phyloP scores from a whole-genome alignment of 1,140 invertebrate species.

The Cecropterus lyciades region DNA sequence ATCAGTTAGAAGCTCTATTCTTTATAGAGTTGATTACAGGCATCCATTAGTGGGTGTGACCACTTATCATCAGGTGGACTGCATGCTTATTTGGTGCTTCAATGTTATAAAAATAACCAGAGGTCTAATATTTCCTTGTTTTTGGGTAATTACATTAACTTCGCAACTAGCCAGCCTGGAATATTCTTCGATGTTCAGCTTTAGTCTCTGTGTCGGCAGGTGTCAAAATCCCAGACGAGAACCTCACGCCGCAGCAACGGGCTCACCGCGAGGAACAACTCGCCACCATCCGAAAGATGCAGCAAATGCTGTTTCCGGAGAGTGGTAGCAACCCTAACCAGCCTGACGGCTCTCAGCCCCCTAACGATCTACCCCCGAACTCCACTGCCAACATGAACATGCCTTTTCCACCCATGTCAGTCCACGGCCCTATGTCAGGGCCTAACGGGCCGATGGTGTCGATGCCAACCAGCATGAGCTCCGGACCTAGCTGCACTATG shows the following conservation, averaged over 20 bases:
- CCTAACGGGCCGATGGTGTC: slow-evolving; percentile 77
- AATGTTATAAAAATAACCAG: too few relatives aligned
- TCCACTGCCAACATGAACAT: slow-evolving; percentile 76
- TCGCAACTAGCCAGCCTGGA: slow-evolving; percentile 11
- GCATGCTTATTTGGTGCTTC: too few relatives aligned
- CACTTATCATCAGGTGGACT: too few relatives aligned
- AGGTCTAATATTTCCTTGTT: too few relatives aligned
- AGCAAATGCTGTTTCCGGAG: slow-evolving; percentile 95
- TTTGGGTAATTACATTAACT: neutral
- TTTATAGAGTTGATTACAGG: too few relatives aligned
- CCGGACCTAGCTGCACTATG: slow-evolving; percentile 76
- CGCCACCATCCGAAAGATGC: slow-evolving; percentile 96
- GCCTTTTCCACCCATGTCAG: slow-evolving; percentile 77
- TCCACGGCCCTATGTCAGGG: slow-evolving; percentile 72
- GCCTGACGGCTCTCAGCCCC: slow-evolving; percentile 58
- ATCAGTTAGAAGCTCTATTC: too few relatives aligned
- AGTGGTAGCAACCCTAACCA: slow-evolving; percentile 77
- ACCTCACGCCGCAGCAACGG: slow-evolving; percentile 97
- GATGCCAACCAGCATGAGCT: slow-evolving; percentile 73
- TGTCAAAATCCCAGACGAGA: slow-evolving; percentile 97
- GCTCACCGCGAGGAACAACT: slow-evolving; percentile 96
- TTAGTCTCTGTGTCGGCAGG: slow-evolving; percentile 80
- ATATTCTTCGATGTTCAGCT: slow-evolving; percentile 48
- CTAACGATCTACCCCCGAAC: slow-evolving; percentile 72
- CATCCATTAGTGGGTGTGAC: too few relatives aligned